Conservation (phyloP, 2,888 invertebrate genomes). For the Acanthosoma haemorrhoidale region DNA sequence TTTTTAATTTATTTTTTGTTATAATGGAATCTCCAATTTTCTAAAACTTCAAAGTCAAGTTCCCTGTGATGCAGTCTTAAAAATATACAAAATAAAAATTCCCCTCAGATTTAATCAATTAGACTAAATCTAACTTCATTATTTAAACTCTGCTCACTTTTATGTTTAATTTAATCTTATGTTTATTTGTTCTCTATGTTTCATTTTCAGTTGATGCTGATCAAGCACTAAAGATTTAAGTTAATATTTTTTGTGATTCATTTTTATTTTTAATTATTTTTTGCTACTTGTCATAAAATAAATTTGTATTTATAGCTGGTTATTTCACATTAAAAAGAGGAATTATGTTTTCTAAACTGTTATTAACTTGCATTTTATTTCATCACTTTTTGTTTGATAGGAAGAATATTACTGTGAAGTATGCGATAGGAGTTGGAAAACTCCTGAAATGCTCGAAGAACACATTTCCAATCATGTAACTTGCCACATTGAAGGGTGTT, state of each 20-base stretch:
- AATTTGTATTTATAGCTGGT: slow-evolving; percentile 15
- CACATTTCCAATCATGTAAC: slow-evolving; percentile 70
- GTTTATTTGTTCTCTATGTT: neutral
- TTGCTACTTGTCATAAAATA: neutral
- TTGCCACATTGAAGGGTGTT: slow-evolving; percentile 77
- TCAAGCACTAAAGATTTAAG: too few relatives aligned
- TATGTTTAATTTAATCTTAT: too few relatives aligned
- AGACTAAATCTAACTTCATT: neutral
- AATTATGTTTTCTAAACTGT: neutral
- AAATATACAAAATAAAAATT: neutral
- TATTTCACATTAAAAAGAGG: slow-evolving; percentile 17
- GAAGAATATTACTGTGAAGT: slow-evolving; percentile 61
- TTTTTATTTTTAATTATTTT: slow-evolving; percentile 2
- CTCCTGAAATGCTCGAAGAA: slow-evolving; percentile 54
- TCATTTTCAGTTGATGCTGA: too few relatives aligned
- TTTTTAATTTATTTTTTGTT: neutral
- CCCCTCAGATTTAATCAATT: neutral
- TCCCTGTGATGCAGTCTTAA: neutral
- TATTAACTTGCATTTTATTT: neutral
- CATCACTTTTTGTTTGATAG: slow-evolving; percentile 23
- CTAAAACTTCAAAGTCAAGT: neutral
- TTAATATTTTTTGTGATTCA: neutral
- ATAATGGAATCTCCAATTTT: neutral
- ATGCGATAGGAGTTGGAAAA: slow-evolving; percentile 72
- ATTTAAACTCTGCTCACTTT: neutral